A percentile compares a stretch with the other conserved stretches of the same genome.
Evolutionary conservation across 92 coral and sea anemone species (phyloP).

Genomic region (Pocillopora meandrina): DNA sequence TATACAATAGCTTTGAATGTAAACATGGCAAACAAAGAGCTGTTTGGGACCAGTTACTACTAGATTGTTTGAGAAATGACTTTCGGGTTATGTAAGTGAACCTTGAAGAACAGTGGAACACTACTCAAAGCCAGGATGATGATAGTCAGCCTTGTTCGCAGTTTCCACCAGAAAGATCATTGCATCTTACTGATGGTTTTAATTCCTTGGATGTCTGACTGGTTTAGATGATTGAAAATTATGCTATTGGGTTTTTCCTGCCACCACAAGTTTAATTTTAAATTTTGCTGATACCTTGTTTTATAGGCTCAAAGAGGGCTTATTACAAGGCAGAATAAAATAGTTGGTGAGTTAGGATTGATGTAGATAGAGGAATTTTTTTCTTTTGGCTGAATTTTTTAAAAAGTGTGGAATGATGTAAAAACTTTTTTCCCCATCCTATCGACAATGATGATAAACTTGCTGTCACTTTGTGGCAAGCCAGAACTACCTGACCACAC

Average conservation of each 20-base stretch:
- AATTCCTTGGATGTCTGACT: constrained; percentile 96
- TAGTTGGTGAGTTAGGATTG: constrained; percentile 15
- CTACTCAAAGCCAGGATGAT: constrained; percentile 8
- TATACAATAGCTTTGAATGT: too few species aligned
- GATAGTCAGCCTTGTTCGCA: constrained; percentile 74
- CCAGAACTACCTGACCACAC: constrained; percentile 75
- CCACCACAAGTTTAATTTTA: too few species aligned
- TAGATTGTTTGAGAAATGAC: too few species aligned
- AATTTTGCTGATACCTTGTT: neutral
- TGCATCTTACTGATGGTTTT: constrained; percentile 72
- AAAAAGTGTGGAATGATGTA: constrained; percentile 78
- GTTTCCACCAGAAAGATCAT: constrained; percentile 83
- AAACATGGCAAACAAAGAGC: too few species aligned
- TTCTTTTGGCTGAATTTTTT: neutral
- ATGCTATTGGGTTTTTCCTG: too few species aligned
- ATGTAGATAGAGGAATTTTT: neutral
- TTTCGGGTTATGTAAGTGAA: too few species aligned
- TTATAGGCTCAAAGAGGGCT: neutral
- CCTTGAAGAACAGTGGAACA: too few species aligned
- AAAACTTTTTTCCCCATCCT: constrained; percentile 89
- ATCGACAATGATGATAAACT: constrained; percentile 80
- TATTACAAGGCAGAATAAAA: neutral
- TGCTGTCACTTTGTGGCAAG: constrained; percentile 41
- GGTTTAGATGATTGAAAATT: neutral
- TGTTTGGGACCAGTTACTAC: too few species aligned